phyloP scores from a whole-genome alignment of 2,797 vertebrate genomes.

The Ctenochaetus hawaiiensis region DNA sequence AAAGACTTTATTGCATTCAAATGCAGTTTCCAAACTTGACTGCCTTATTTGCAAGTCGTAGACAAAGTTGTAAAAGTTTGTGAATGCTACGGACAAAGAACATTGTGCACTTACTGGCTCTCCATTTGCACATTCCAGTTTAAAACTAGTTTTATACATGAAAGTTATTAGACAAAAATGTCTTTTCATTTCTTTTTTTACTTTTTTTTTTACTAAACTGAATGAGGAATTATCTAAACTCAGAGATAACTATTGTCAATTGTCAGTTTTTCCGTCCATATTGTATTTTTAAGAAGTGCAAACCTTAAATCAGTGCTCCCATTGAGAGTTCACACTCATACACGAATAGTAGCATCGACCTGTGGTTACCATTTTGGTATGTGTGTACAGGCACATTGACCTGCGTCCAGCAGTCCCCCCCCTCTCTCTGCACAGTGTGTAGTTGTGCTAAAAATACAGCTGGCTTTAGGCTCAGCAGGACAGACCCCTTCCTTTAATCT shows the following conservation, averaged over 20 bases:
- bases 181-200: too few species aligned
- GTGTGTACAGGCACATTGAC: conserved; percentile 61
- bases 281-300: conserved; percentile 13
- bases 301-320: conserved; percentile 42
- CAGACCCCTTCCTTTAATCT: conserved; percentile 73
- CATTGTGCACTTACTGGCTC: conserved; percentile 14
- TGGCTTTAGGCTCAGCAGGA: conserved; percentile 67
- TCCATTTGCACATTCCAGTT: conserved; percentile 11
- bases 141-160: not conserved
- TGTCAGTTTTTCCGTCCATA: not conserved
- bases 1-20: conserved; percentile 59
- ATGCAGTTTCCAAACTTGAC: conserved; percentile 44
- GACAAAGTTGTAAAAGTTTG: conserved; percentile 64
- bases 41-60: conserved; percentile 52
- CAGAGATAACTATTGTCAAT: not conserved
- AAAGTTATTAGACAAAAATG: too few species aligned
- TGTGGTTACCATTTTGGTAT: conserved; percentile 67
- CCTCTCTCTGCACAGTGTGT: conserved; percentile 61
- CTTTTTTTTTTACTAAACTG: too few species aligned
- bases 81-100: conserved; percentile 36
- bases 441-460: conserved; percentile 81
- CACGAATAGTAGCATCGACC: conserved; percentile 64
- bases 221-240: not conserved
- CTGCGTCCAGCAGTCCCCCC: conserved; percentile 44
- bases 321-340: conserved; percentile 58